Percentiles rank a stretch among this genome's conserved stretches.
Conservation (phyloP, 2,113 vertebrate genomes). For the Eulemur macaco region DNA sequence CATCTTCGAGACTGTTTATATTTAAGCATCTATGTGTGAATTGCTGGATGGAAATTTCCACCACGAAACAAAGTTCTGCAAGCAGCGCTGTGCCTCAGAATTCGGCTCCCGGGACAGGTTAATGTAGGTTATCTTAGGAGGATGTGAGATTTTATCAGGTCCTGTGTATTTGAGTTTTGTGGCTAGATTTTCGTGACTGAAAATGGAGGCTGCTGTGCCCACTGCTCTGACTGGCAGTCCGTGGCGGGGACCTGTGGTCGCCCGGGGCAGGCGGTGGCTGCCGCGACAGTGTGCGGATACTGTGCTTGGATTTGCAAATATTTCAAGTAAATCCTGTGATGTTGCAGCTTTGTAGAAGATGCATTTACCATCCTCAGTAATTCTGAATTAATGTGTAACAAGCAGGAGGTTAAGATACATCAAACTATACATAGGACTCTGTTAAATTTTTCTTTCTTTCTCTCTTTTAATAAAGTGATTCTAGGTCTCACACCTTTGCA, state of each 20-base stretch:
- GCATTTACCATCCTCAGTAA: background rate
- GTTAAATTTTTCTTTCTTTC: background rate
- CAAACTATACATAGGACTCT: background rate
- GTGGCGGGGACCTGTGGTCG: background rate
- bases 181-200: conserved; percentile 4
- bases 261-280: too few species aligned
- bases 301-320: background rate
- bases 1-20: background rate
- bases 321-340: background rate
- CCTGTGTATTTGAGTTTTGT: background rate
- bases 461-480: background rate
- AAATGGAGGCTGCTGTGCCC: background rate
- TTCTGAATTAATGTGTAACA: background rate
- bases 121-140: conserved; percentile 20
- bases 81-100: background rate
- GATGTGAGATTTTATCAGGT: background rate
- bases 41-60: conserved; percentile 60
- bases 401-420: background rate
- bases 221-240: background rate
- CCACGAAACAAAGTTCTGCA: background rate
- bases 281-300: accelerated
- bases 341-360: background rate
- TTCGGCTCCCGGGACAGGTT: background rate
- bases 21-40: background rate
- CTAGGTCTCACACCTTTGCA: background rate